Base-by-base conservation (phyloP, 2,797 vertebrate genomes). In the Neoniphon sammara region DNA sequence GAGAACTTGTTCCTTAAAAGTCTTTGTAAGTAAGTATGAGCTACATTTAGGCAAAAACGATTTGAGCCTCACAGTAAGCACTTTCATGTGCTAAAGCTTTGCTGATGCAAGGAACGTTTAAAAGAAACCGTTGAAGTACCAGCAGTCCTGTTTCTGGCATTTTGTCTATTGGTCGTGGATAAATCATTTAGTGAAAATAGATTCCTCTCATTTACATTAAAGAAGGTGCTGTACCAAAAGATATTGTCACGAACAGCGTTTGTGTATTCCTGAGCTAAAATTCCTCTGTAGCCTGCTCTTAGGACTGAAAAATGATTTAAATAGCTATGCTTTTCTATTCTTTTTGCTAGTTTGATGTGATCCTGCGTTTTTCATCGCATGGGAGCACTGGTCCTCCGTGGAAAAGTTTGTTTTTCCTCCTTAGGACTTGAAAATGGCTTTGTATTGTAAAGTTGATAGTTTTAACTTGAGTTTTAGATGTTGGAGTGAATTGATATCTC, bases 401-500 rank as follows among this genome's bases (percentile, higher is more conserved):
- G 23, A 73, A 70, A 78, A 68, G 64, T 83, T 63, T 56, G 14
- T 31, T 9, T 15, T 3, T 3, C 10, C 7, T 63, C 12, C 63
- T 20, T 1, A 21, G 20, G 72, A 39, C 69, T 58, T 34, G 34
- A 63, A 81, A 69, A 79, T 75, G 21, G 2, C 75, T 56, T 67
- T 82, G 59, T 27, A 18, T 76, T 64, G 52, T 61, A 60, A 83
- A 84, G 78, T 74, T 73, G 52, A 49, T 73, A 11, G 65, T 78
- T 79, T 61, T 25, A 72, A 73, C 67, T 85, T 83, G 59, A 47
- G 57, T 62, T 70, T 56, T 62, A 62, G 68, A 72, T 66, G 55
- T 63, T 53, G 71, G 70, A 82, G 85, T 54, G 50, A 54, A 52
- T 84, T 68, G 81, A 66, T 84, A 59, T 85, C 70, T 76, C 60